Base-by-base conservation (phyloP, 1,140 invertebrate species). In the Eupeodes corollae region DNA sequence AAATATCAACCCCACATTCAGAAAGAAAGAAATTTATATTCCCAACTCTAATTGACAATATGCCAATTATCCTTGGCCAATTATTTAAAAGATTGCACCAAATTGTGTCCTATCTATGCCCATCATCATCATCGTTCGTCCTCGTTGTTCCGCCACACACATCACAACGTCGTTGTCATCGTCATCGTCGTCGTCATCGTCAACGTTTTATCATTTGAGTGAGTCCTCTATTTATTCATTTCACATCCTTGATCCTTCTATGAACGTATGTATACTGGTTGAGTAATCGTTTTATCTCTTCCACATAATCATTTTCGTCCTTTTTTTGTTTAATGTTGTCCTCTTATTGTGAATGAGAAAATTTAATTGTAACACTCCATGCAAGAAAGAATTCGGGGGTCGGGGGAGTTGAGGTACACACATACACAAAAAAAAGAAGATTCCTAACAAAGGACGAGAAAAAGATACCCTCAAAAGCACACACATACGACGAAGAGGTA, bases 1-100 rank as follows among this genome's bases (percentile, higher is more conserved):
- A 26, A 26, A 26, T 8, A 26, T 8, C 21, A 26, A 26, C 21
- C 21, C 21, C 15, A 5, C 35, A 37, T 11, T 37, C 3, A 37
- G 35, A 14, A 14, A n/a, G 35, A 37, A 37, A 14, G 15, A 37
- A 37, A 14, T 5, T 5, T 37, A 11, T 16, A 14, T 37, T 37
- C 15, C 35, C 35, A n/a, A 26, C 21, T 26, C 43, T 35, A 44
- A 44, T 44, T 44, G 43, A 44, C 43, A 44, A 44, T 44, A 44
- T 14, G 42, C 42, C 43, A 44, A 44, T 44, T 35, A 44, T 44
- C 43, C 33, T 21, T 13, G 12, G 43, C 43, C 43, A 44, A 44
- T 44, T 44, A 44, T 44, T 21, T 21, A 33, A 19, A 44, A 44
- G 32, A 43, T 43, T 43, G 42, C 42, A 26, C 16, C 13, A 13